Base-by-base conservation (phyloP, 2,888 invertebrate genomes). In the Cheilosia vulpina region DNA sequence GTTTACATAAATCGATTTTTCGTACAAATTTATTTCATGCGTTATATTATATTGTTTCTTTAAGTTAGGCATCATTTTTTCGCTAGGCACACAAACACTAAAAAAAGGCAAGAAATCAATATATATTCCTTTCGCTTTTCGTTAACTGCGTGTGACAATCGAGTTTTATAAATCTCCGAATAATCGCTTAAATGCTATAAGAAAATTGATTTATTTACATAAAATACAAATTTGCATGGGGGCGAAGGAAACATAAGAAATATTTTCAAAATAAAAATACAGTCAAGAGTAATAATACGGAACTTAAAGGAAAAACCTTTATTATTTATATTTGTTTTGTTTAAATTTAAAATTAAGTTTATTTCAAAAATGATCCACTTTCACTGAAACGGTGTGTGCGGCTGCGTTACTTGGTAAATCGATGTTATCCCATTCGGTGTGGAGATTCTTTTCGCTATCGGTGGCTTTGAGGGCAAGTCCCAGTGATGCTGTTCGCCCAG, bases 341-440 rank as follows among this genome's bases (percentile, higher is more conserved):
- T 87, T 85, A 66, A 81, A 81, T 72, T 69, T 87, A 82, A 87
- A 82, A 47, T 87, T 78, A 69, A 87, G 63, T 82, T 78, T 84
- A 84, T 80, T 81, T 92, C 93, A 97, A 93, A 98, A 98, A 93
- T 98, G 98, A 93, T 98, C 97, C 87, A 98, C 97, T 93, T 97
- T 96, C 77, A 98, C 97, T 69, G 97, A 96, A 47, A 98, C 97
- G 87, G 96, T 96, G 91, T 97, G 97, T 60, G 97, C 95, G 27
- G 96, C 96, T 80, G 96, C 95, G 88, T 96, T 97, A 87, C 96
- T 95, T 62, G 97, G 97, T 88, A 97, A 93, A 89, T 96, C 94
- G 88, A 97, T 97, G 88, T 97, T 96, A 89, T 97, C 96, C 95
- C 97, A 95, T 90, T 96, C 96, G 87, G 97, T 96, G 91, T 96